Base-by-base conservation (phyloP, 2,113 vertebrate species). In the Nestor notabilis region DNA sequence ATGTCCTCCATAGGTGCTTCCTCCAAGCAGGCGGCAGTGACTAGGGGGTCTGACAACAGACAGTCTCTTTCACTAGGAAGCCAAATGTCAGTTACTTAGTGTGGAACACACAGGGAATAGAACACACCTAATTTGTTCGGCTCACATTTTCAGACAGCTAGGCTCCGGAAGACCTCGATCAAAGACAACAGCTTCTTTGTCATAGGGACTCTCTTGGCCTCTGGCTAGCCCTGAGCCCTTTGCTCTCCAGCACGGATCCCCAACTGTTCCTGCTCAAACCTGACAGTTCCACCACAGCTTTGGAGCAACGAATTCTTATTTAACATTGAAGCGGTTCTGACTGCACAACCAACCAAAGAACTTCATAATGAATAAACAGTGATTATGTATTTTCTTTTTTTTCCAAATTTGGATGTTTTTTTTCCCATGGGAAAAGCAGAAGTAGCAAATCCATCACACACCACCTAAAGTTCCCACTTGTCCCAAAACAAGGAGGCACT, bases 101-200 rank as follows among this genome's bases (percentile, higher is more conserved):
- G 21, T 8, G 58, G 58, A 89, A 85, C 33, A 24, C 17, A n/a
- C 13, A 27, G 52, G 50, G 35, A 53, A 81, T 10, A 46, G 16
- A 76, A 71, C 25, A 52, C 70, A 84, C 47, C 72, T 77, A 55
- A 92, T 87, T 87, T 75, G 74, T 75, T 52, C 91, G 65, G 70
- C 56, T 87, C 81, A 89, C 78, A 78, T 64, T 89, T 87, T 87
- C 87, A 95, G 84, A 39, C 49, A 89, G 64, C 4, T 3, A 72
- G 74, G 65, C 65, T 94, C 81, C 4, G 0, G 87, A 95, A 95
- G 66, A 63, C 37, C 44, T 74, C 72, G 49, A 43, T n/a, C 72
- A 64, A 79, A 85, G 74, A 90, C 91, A 96, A 89, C 21, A 55
- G 66, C 66, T 28, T 49, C 66, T 90, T 91, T 82, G 87, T 93